Percentiles rank a stretch among this genome's conserved stretches.
phyloP scores from a whole-genome alignment of 2,113 vertebrate species.

The Oreotragus oreotragus region DNA sequence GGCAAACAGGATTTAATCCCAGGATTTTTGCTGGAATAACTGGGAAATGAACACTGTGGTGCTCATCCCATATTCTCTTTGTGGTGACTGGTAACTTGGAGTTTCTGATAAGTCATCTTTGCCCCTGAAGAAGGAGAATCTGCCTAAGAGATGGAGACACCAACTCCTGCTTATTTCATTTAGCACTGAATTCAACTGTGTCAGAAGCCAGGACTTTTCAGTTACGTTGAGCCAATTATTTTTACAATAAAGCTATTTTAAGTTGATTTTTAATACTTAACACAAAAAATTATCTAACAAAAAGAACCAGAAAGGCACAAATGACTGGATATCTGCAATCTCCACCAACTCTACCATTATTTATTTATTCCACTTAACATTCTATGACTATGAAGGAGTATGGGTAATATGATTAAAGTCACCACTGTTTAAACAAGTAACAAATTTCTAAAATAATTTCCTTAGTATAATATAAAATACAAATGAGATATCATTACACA shows the following conservation, averaged over 20 bases:
- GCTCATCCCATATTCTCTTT: too few relatives aligned
- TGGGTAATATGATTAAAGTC: not conserved
- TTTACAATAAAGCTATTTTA: not conserved
- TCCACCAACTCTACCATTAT: not conserved
- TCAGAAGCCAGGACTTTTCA: not conserved
- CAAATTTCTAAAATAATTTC: constrained; percentile 13
- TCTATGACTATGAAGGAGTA: not conserved
- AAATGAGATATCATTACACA: not conserved
- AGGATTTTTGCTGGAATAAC: not conserved
- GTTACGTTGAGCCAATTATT: not conserved
- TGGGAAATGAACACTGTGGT: not conserved
- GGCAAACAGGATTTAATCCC: not conserved
- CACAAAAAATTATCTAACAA: not conserved
- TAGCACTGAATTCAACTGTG: not conserved
- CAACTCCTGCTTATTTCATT: not conserved
- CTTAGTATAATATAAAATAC: constrained; percentile 33
- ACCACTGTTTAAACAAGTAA: not conserved
- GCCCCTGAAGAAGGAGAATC: not conserved
- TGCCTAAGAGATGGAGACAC: not conserved
- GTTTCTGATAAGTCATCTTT: not conserved
- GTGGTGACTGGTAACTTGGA: not conserved
- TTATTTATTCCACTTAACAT: not conserved
- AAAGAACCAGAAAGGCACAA: not conserved
- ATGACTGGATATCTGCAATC: not conserved
- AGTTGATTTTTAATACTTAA: not conserved